Conservation (phyloP, 2,888 invertebrate genomes). For the Idaea aversata region DNA sequence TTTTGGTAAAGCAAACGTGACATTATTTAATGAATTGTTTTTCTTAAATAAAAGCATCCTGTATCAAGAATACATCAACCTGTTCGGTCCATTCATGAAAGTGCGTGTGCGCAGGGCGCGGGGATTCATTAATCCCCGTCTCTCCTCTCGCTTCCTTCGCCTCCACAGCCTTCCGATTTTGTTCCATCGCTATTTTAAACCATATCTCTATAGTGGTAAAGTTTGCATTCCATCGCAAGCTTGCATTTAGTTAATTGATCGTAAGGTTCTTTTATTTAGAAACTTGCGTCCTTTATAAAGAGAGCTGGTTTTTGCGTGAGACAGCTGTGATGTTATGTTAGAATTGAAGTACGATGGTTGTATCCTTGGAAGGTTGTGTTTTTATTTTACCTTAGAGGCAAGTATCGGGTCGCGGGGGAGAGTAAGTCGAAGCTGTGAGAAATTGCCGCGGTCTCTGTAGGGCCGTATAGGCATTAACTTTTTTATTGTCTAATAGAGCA, state of each 20-base stretch:
- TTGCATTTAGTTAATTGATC: conserved; percentile 15
- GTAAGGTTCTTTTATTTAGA: conserved; percentile 6
- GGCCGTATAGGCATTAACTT: conserved; percentile 70
- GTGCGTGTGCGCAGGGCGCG: conserved; percentile 80
- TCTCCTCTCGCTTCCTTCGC: conserved; percentile 55
- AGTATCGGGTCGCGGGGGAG: conserved; percentile 40
- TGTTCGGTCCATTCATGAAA: conserved; percentile 80
- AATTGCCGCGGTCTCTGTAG: conserved; percentile 66
- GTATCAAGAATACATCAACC: conserved; percentile 73
- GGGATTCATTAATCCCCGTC: conserved; percentile 77
- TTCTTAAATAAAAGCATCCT: conserved; percentile 48
- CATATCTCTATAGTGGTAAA: conserved; percentile 34
- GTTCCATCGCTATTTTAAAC: conserved; percentile 34
- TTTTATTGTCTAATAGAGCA: conserved; percentile 77
- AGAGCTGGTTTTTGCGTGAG: conserved; percentile 45
- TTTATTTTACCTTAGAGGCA: conserved; percentile 58
- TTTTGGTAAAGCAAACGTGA: background rate
- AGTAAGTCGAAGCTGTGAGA: conserved; percentile 64
- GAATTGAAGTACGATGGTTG: conserved; percentile 71
- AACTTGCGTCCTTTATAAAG: conserved; percentile 7
- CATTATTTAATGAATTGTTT: conserved; percentile 5
- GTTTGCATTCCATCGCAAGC: conserved; percentile 31
- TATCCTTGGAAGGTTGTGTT: conserved; percentile 79
- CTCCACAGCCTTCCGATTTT: conserved; percentile 49
- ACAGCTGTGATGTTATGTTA: conserved; percentile 39